These are phyloP conservation scores for Aplidium turbinatum DNA, from an alignment of 23 tunicate species.

Conservation along the genomic window DNA sequence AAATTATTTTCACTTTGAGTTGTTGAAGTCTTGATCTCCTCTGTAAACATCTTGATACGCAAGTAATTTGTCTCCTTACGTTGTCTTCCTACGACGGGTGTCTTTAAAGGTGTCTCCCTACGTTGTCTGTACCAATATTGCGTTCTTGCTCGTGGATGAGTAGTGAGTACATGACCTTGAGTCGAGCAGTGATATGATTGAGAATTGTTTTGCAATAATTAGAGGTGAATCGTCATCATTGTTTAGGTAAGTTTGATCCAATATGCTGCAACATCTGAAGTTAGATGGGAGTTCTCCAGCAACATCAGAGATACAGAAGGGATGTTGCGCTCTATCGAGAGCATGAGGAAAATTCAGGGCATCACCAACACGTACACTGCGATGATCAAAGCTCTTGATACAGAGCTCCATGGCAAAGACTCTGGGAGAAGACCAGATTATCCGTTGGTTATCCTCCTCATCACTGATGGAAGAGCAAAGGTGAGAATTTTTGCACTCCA, in stretches of 20 bases:
- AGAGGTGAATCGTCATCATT: neutral
- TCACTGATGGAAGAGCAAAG: slow-evolving; percentile 71
- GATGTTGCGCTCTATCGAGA: slow-evolving; percentile 18
- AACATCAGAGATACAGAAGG: slow-evolving; percentile 20
- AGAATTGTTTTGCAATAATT: no score
- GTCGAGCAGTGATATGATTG: neutral
- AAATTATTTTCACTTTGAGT: no score
- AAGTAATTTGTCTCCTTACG: no score
- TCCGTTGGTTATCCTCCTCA: slow-evolving; percentile 41
- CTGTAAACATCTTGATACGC: neutral
- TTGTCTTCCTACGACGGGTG: no score
- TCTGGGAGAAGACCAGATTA: slow-evolving; percentile 47
- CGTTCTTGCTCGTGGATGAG: no score
- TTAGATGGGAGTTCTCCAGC: slow-evolving; percentile 24
- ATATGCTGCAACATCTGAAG: slow-evolving; percentile 6
- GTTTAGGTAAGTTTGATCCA: slow-evolving; percentile 48
- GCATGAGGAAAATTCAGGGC: slow-evolving; percentile 28
- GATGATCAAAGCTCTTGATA: slow-evolving; percentile 10
- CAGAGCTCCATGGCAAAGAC: slow-evolving; percentile 6
- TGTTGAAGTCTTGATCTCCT: no score
- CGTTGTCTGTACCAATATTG: no score
- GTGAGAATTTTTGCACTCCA: slow-evolving; percentile 17
- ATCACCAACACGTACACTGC: slow-evolving; percentile 52
- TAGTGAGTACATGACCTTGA: neutral
- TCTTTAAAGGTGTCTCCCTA: no score